Percentiles rank a stretch among this genome's conserved stretches.
These are phyloP conservation scores for Drosophila saltans DNA, from an alignment of 1,140 invertebrate species.

Conservation along the genomic window DNA sequence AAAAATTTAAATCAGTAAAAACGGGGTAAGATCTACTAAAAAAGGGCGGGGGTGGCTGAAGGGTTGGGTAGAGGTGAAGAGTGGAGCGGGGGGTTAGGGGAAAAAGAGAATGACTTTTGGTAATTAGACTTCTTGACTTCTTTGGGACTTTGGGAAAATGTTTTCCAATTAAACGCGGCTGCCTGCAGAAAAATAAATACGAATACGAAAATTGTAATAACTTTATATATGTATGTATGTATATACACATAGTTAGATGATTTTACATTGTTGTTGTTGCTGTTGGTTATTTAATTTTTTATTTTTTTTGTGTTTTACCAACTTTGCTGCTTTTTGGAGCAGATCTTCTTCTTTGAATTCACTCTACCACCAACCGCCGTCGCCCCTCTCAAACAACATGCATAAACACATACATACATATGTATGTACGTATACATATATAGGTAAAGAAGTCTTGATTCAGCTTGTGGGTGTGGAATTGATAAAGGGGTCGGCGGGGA, in stretches of 20 bases:
- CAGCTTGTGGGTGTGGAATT: no score
- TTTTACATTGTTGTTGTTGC: background rate
- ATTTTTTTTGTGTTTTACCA: constrained; percentile 12
- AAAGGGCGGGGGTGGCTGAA: background rate
- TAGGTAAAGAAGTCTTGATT: no score
- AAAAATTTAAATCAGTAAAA: constrained; percentile 66
- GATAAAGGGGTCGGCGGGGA: background rate
- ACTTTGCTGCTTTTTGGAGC: constrained; percentile 66
- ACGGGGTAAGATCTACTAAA: background rate
- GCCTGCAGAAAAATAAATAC: constrained; percentile 65
- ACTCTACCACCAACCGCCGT: background rate
- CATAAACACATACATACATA: no score
- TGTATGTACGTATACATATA: no score
- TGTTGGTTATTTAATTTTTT: constrained; percentile 19
- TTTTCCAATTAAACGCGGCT: constrained; percentile 68
- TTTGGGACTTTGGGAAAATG: constrained; percentile 63
- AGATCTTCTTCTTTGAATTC: constrained; percentile 36
- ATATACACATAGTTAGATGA: background rate
- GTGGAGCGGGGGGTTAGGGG: no score
- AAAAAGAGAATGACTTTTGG: constrained; percentile 69
- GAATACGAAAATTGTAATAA: constrained; percentile 65
- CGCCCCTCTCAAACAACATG: background rate
- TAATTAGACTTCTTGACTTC: constrained; percentile 76
- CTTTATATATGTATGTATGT: constrained; percentile 49
- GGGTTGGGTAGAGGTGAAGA: background rate